Conservation (phyloP, 2,113 vertebrate species). For the Sturnus vulgaris region DNA sequence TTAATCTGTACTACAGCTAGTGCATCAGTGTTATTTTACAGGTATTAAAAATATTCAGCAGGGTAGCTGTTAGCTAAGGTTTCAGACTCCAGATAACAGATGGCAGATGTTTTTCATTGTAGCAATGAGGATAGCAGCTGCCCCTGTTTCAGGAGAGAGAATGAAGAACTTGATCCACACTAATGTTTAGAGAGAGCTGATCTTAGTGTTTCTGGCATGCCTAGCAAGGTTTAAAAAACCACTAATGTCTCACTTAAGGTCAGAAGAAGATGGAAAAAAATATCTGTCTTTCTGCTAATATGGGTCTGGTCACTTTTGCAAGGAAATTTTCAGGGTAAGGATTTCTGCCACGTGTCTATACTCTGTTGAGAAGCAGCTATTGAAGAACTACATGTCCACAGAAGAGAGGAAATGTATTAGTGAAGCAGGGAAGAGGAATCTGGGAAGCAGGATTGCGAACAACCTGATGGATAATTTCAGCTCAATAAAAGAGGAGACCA, state of each 20-base stretch:
- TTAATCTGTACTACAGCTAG: constrained; percentile 37
- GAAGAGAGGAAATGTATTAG: not conserved
- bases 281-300: not conserved
- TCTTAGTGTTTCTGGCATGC: not conserved
- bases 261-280: not conserved
- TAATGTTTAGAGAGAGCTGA: not conserved
- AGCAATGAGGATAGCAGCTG: constrained; percentile 43
- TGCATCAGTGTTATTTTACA: constrained; percentile 11
- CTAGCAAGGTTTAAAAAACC: not conserved
- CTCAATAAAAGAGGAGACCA: not conserved
- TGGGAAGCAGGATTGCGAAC: not conserved
- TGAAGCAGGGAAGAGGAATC: not conserved
- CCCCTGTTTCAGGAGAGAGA: not conserved
- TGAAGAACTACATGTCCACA: not conserved
- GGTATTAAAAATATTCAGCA: constrained; percentile 30
- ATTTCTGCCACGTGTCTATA: not conserved
- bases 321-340: not conserved
- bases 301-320: not conserved
- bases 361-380: not conserved
- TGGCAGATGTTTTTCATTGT: constrained; percentile 21
- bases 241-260: not conserved
- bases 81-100: constrained; percentile 11
- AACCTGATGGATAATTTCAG: not conserved
- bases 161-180: not conserved
- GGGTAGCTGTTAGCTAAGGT: constrained; percentile 17